Conservation (phyloP, 2,797 vertebrate genomes). For the Aratinga solstitialis region DNA sequence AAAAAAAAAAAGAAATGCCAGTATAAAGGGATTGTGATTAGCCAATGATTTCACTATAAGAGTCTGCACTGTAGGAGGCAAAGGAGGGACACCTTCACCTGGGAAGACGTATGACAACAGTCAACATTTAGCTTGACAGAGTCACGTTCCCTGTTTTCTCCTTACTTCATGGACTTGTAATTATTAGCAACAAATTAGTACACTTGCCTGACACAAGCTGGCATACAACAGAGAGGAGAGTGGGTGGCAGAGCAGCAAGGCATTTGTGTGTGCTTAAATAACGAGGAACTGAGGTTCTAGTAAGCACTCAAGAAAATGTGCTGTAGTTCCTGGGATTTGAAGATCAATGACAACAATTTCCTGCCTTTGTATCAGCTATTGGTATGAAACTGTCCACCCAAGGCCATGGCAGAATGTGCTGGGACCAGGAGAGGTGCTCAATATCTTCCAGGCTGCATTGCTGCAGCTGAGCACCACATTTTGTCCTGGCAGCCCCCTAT, state of each 20-base stretch:
- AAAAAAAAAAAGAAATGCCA: not conserved
- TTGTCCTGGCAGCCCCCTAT: not conserved
- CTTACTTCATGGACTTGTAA: not conserved
- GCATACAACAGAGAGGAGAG: not conserved
- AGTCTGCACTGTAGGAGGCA: not conserved
- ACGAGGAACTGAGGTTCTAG: not conserved
- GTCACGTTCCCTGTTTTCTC: not conserved
- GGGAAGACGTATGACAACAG: not conserved
- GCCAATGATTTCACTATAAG: not conserved
- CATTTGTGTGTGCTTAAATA: not conserved
- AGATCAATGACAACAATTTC: not conserved
- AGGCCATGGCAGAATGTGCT: not conserved
- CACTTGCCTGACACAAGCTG: not conserved
- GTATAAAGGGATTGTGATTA: not conserved
- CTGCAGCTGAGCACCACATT: not conserved
- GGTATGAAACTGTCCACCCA: not conserved
- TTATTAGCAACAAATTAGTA: not conserved
- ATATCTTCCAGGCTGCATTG: not conserved
- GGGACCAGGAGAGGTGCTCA: not conserved
- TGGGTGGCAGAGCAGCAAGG: not conserved
- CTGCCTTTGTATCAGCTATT: not conserved
- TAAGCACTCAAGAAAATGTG: not conserved
- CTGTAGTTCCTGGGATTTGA: not conserved
- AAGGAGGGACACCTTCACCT: not conserved
- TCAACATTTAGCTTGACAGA: not conserved